These are phyloP conservation scores for Galeopsomyia nigrocyanea DNA, from an alignment of 2,888 invertebrate genomes.

Conservation along the genomic window DNA sequence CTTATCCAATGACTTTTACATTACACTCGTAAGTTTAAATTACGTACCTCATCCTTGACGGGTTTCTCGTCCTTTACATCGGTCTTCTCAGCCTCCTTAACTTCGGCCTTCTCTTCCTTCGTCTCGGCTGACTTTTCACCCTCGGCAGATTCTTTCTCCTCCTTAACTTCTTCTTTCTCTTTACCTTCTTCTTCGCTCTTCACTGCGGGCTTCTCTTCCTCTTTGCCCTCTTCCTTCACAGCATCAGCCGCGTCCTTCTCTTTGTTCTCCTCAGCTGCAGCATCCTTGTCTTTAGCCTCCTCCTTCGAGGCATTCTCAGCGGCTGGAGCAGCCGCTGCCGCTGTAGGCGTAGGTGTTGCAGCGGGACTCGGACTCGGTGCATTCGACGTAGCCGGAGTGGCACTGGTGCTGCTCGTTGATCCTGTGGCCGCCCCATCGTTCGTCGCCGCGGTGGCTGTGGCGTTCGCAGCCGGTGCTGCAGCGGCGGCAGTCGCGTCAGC, in stretches of 20 bases:
- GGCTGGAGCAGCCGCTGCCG: conserved; percentile 31
- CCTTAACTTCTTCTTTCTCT: conserved; percentile 66
- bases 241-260: conserved; percentile 55
- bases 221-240: conserved; percentile 62
- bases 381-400: conserved; percentile 73
- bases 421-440: conserved; percentile 55
- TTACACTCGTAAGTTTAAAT: too few species aligned
- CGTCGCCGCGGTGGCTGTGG: conserved; percentile 55
- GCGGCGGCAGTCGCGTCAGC: conserved; percentile 62
- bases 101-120: conserved; percentile 63
- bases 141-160: conserved; percentile 59
- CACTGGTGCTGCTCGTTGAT: conserved; percentile 62
- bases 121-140: conserved; percentile 45
- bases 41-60: conserved; percentile 36
- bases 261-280: conserved; percentile 46
- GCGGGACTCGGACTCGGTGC: conserved; percentile 83
- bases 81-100: conserved; percentile 65
- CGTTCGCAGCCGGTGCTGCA: conserved; percentile 50
- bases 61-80: conserved; percentile 39
- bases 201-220: conserved; percentile 63
- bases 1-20: too few species aligned
- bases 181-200: conserved; percentile 58
- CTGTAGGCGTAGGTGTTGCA: conserved; percentile 73
- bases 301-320: conserved; percentile 56
- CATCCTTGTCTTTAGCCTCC: conserved; percentile 61